Evolutionary conservation across 2,113 vertebrate species (phyloP), one percentile per base, ranked within the genome.

Genomic region (Polypterus senegalus): DNA sequence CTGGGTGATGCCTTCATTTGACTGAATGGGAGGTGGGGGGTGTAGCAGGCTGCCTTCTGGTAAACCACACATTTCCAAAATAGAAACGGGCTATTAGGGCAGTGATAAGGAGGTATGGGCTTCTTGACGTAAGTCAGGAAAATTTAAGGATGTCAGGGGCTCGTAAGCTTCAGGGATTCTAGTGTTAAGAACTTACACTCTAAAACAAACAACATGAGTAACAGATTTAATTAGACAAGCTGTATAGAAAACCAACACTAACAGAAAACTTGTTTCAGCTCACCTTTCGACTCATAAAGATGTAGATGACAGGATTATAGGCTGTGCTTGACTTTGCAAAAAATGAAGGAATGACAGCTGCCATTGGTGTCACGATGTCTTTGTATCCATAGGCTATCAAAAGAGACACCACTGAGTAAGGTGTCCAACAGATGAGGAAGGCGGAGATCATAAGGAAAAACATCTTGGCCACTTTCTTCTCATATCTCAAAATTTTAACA

Each of bases 241-340:
- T 53, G 7, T 7, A 53, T 53, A 53, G 51, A 8, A 53, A 53
- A 8, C 51, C 7, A 53, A 53, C 51, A 8, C 51, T 53, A 7
- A 8, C 10, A 7, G 7, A 8, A 7, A 53, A 7, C 10, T 2
- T 53, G 2, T n/a, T 53, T n/a, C 9, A 48, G 7, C 66, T 68
- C 75, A 97, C 95, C 90, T 93, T 97, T 78, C 87, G 89, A 77
- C 83, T 92, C 91, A 93, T 94, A 77, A 93, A 87, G 67, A 87
- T 78, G 27, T 92, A 97, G 73, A 96, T 94, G 64, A 95, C 73
- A 5, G 91, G 90, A 72, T 96, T 95, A 74, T 91, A 93, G 27
- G 86, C 84, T 3, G 86, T 87, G 77, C 88, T 93, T 54, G 91
- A 94, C 75, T 94, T 96, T 67, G 90, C 88, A 67, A 95, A 90